These are phyloP conservation scores for Thumatha senex DNA, from an alignment of 2,888 invertebrate species.

Conservation along the genomic window DNA sequence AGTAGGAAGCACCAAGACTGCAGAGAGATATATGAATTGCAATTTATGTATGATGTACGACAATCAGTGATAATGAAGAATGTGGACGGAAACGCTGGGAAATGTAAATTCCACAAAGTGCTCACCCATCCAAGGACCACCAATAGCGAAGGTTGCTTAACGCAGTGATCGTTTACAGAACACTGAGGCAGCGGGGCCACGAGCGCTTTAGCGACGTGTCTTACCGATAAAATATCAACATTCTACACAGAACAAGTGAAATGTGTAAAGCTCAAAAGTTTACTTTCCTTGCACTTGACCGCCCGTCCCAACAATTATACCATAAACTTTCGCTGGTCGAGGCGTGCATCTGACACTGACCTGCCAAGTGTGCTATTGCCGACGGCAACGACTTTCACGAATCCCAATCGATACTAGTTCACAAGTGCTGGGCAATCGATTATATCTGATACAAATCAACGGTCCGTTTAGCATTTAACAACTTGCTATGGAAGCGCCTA, in stretches of 20 bases:
- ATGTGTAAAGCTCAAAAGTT: conserved; percentile 21
- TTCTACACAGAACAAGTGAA: not conserved
- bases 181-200: too few relatives aligned
- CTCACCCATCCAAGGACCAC: too few relatives aligned
- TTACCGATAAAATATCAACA: conserved; percentile 6
- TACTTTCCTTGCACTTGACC: conserved; percentile 68
- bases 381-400: conserved; percentile 64
- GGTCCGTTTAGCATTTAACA: not conserved
- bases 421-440: conserved; percentile 19
- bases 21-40: too few relatives aligned
- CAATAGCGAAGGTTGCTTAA: too few relatives aligned
- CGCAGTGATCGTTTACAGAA: too few relatives aligned
- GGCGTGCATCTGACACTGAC: conserved; percentile 50
- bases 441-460: conserved; percentile 4
- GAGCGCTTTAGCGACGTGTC: too few relatives aligned
- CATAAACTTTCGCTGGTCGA: conserved; percentile 70
- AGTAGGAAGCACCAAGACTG: too few relatives aligned
- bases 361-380: conserved; percentile 63
- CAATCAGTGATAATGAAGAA: too few relatives aligned
- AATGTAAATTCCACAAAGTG: too few relatives aligned
- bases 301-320: conserved; percentile 54
- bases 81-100: too few relatives aligned
- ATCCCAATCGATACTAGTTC: conserved; percentile 31
- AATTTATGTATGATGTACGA: too few relatives aligned
- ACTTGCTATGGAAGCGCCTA: too few relatives aligned